Evolutionary conservation across 23 tunicate species (phyloP), one percentile per base, ranked within the genome.

Genomic region (Halocynthia roretzi): DNA sequence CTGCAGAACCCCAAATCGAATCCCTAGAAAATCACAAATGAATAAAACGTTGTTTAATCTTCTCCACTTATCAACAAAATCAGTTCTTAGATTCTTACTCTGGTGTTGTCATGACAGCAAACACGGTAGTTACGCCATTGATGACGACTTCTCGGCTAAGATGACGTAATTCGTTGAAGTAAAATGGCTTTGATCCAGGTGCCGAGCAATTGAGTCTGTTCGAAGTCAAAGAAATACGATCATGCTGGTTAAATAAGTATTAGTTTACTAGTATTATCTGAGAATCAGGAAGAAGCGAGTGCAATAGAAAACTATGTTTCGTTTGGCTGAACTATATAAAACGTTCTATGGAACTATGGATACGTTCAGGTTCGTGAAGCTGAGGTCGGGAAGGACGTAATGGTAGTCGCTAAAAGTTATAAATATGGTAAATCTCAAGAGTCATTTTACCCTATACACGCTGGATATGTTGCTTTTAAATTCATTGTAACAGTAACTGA

Each of bases 61-160:
- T 60, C 17, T 14, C 58, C 22, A 79, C 19, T 67, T 11, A 20
- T 11, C 19, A 2, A n/a, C 19, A 67, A 22, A 67, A 22, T 20
- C 64, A 15, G 64, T 15, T 17, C 17, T 20, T 9, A 52, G 31
- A 8, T 8, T 52, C 87, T 67, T 79, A 88, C 95, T 79, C 81
- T 65, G 95, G 87, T 9, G 95, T 88, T 62, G 84, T 83, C 70
- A 88, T 48, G n/a, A 72, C 80, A 51, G 84, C 95, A 69, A 88
- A 88, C 2, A 88, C 72, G 18, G 80, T 79, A 49, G 21, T 58
- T 31, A 31, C 57, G 31, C 95, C 95, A 70, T 79, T 68, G 48
- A 83, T 54, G 12, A 68, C 53, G 7, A 83, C 15, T 51, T 84
- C 76, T 62, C 56, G 73, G 8, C 85, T 76, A 6, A 89, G 73